These are phyloP conservation scores for Tetramorium simillimum DNA, from an alignment of 1,140 invertebrate species.

Conservation along the genomic window DNA sequence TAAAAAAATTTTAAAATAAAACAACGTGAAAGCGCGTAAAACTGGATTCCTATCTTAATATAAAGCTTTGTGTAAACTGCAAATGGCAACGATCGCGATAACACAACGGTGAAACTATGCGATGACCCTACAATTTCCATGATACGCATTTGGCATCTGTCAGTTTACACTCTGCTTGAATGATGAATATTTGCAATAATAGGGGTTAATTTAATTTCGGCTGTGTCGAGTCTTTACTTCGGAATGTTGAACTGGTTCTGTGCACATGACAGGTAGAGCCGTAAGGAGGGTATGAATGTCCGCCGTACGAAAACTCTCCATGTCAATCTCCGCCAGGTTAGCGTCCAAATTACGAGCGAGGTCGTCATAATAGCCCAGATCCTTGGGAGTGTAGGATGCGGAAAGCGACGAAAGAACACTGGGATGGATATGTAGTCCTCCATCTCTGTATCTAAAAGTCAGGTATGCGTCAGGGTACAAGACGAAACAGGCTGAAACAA, in stretches of 20 bases:
- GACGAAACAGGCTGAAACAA: neutral
- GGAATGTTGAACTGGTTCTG: constrained; percentile 85
- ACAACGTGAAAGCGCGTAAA: neutral
- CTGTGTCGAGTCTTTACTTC: constrained; percentile 76
- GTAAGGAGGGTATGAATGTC: constrained; percentile 95
- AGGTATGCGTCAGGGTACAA: neutral
- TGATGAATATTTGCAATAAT: constrained; percentile 24
- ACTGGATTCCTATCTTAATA: constrained; percentile 1
- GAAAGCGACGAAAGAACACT: constrained; percentile 93
- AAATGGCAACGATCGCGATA: neutral
- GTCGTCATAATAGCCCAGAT: constrained; percentile 93
- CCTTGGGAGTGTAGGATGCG: constrained; percentile 91
- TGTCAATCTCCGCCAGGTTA: constrained; percentile 96
- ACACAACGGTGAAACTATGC: neutral
- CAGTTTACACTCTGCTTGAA: neutral
- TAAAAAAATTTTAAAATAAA: constrained; percentile 28
- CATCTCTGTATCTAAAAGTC: constrained; percentile 89
- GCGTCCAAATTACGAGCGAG: constrained; percentile 95
- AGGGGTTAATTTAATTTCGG: neutral
- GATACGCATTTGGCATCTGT: neutral
- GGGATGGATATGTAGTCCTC: constrained; percentile 90
- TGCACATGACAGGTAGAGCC: constrained; percentile 90
- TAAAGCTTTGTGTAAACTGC: constrained; percentile 9
- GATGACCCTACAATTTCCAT: neutral
- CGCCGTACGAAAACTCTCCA: constrained; percentile 96